phyloP scores from a whole-genome alignment of 2,797 vertebrate species.

The Gymnothorax reevesii region DNA sequence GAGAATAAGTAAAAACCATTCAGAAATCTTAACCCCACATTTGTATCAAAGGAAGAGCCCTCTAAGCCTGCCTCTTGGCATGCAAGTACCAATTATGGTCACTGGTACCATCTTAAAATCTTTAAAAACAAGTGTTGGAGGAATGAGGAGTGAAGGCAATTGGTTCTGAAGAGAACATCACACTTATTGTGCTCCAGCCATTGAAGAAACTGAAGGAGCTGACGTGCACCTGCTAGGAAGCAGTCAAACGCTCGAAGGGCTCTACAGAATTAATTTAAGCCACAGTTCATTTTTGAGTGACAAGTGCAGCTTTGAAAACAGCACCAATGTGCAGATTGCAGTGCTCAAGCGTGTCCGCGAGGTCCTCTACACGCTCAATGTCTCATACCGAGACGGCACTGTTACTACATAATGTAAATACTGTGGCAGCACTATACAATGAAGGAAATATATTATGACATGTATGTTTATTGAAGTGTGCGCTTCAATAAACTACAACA shows the following conservation, averaged over 20 bases:
- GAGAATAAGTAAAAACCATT: background rate
- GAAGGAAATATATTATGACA: background rate
- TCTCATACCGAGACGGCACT: background rate
- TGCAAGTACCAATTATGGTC: conserved; percentile 19
- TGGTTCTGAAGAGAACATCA: background rate
- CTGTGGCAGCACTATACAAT: background rate
- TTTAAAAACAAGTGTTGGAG: background rate
- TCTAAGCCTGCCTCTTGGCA: background rate
- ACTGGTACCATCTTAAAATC: conserved; percentile 1
- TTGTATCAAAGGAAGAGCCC: background rate
- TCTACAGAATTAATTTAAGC: background rate
- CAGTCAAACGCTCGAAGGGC: conserved; percentile 4
- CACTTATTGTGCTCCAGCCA: background rate
- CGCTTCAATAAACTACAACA: background rate
- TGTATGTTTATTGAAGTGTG: background rate
- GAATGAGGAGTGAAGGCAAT: background rate
- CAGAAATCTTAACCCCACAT: background rate
- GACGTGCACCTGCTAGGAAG: background rate
- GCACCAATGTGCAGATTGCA: background rate
- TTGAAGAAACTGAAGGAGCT: background rate
- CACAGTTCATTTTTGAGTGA: background rate
- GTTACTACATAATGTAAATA: background rate
- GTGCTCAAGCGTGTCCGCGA: background rate
- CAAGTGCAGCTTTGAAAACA: background rate
- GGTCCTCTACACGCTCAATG: background rate